Percentiles rank a stretch among this genome's conserved stretches.
Conservation (phyloP, 2,888 invertebrate species). For the Drosophila maculinotata region DNA sequence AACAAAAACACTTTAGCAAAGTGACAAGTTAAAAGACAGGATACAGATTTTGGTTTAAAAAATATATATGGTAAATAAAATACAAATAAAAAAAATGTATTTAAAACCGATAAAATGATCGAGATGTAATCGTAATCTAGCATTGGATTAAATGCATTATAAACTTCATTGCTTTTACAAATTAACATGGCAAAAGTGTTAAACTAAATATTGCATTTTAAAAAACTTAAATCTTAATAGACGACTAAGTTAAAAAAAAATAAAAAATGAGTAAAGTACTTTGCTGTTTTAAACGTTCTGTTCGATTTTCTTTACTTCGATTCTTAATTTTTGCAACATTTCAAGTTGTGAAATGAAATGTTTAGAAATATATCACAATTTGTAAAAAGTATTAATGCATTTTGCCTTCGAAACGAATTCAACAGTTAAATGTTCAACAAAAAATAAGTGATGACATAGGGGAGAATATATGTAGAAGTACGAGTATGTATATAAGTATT, state of each 20-base stretch:
- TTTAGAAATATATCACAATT: slow-evolving; percentile 83
- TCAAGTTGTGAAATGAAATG: slow-evolving; percentile 76
- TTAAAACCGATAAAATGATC: slow-evolving; percentile 14
- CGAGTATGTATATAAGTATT: slow-evolving; percentile 15
- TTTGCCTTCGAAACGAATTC: slow-evolving; percentile 60
- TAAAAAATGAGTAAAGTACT: slow-evolving; percentile 63
- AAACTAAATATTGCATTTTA: slow-evolving; percentile 74
- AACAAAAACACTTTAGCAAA: slow-evolving; percentile 54
- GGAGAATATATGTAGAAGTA: slow-evolving; percentile 10
- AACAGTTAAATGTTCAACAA: slow-evolving; percentile 33
- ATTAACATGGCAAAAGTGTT: slow-evolving; percentile 74
- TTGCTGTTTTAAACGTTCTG: slow-evolving; percentile 61
- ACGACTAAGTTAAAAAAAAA: slow-evolving; percentile 51
- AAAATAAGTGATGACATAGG: slow-evolving; percentile 22
- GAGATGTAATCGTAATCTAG: slow-evolving; percentile 38
- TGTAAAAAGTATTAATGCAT: slow-evolving; percentile 79
- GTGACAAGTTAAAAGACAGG: slow-evolving; percentile 19
- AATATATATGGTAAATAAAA: slow-evolving; percentile 15
- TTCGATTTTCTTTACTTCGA: slow-evolving; percentile 48
- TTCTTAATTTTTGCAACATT: slow-evolving; percentile 65
- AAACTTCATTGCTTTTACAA: slow-evolving; percentile 68
- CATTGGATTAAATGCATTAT: slow-evolving; percentile 47
- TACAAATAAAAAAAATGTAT: slow-evolving; percentile 17
- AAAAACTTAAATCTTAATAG: slow-evolving; percentile 60
- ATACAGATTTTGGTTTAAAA: slow-evolving; percentile 13